These are phyloP conservation scores for Clarias fuscus DNA, from an alignment of 2,797 vertebrate species.

Conservation along the genomic window DNA sequence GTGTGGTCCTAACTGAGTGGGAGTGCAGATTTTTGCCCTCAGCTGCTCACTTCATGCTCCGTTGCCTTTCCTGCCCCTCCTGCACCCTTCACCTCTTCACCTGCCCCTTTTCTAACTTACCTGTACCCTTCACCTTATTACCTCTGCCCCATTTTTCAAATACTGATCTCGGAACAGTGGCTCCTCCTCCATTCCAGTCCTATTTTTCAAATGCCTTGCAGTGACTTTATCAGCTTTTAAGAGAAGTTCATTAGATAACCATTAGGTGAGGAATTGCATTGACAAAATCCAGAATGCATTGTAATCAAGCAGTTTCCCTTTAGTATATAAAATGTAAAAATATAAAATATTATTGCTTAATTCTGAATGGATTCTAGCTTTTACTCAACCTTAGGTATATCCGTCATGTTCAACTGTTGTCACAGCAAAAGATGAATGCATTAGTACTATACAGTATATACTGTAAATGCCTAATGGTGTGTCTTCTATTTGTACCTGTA, in stretches of 20 bases:
- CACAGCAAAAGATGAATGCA: neutral
- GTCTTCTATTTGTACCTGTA: neutral
- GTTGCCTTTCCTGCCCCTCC: constrained; percentile 62
- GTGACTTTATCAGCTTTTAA: constrained; percentile 6
- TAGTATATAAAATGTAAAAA: too few species aligned
- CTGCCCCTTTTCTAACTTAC: constrained; percentile 36
- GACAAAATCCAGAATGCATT: neutral
- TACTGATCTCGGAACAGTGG: constrained; percentile 8
- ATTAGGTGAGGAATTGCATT: neutral
- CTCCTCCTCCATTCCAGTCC: neutral
- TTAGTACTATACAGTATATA: neutral
- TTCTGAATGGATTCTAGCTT: neutral
- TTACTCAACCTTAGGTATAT: neutral
- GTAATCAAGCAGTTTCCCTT: neutral
- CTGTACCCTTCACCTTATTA: constrained; percentile 14
- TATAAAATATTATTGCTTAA: neutral
- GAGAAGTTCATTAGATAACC: neutral
- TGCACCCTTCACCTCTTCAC: constrained; percentile 28
- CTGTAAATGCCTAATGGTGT: neutral
- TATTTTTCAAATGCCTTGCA: neutral
- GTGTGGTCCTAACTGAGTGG: constrained; percentile 80
- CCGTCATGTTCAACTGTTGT: neutral
- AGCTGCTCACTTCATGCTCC: constrained; percentile 80
- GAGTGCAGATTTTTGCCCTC: constrained; percentile 70
- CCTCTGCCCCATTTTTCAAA: constrained; percentile 1